phyloP scores from a whole-genome alignment of 2,113 vertebrate species.

The Syngnathus typhle region DNA sequence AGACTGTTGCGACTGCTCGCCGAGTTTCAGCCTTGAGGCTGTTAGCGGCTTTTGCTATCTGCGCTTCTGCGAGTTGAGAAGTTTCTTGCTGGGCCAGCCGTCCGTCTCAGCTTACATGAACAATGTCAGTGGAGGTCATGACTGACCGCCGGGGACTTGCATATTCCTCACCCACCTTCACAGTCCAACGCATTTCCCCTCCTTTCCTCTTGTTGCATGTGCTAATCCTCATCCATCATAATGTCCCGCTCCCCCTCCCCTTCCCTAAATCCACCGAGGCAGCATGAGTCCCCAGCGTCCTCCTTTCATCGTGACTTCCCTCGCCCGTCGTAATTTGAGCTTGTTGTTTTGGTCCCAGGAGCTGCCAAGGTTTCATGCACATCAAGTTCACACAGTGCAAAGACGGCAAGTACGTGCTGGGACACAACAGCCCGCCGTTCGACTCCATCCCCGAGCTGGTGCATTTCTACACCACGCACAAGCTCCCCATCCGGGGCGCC shows the following conservation, averaged over 20 bases:
- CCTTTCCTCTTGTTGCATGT: conserved; percentile 55
- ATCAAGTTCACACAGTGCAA: conserved; percentile 93
- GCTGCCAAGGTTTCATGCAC: conserved; percentile 99
- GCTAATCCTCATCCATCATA: conserved; percentile 36
- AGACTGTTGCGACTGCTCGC: conserved; percentile 13
- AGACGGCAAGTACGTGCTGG: conserved; percentile 90
- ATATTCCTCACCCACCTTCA: conserved; percentile 11
- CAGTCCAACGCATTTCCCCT: conserved; percentile 61
- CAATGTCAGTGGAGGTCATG: conserved; percentile 41
- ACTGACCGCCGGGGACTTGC: background rate
- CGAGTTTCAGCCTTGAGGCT: background rate
- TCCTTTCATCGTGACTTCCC: conserved; percentile 26
- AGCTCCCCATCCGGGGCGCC: conserved; percentile 91
- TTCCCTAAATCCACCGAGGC: background rate
- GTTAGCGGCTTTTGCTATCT: too few species aligned
- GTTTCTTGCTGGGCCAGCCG: background rate
- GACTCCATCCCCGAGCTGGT: conserved; percentile 94
- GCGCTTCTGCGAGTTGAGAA: too few species aligned
- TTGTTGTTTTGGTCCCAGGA: conserved; percentile 76
- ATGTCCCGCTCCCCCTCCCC: conserved; percentile 7
- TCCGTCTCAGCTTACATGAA: conserved; percentile 27
- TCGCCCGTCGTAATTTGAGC: conserved; percentile 64
- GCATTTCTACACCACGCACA: conserved; percentile 93
- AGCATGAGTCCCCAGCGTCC: conserved; percentile 11
- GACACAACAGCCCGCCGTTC: conserved; percentile 95